A percentile compares a stretch with the other conserved stretches of the same genome.
These are phyloP conservation scores for Sphyrna mokarran DNA, from an alignment of 2,113 vertebrate genomes.

Conservation along the genomic window DNA sequence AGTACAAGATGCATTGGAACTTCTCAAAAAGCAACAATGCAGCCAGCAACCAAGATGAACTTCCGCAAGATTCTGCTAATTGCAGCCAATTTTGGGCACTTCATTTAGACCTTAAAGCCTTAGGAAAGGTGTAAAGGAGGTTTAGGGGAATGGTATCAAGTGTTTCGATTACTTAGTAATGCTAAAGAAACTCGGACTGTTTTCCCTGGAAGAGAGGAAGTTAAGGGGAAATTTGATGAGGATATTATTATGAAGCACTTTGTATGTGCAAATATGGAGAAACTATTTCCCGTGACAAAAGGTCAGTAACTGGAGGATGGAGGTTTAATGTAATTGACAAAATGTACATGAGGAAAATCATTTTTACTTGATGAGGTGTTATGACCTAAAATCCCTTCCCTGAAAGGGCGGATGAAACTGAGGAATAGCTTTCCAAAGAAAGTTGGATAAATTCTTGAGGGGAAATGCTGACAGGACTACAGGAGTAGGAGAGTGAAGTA, in stretches of 20 bases:
- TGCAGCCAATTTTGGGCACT: not conserved
- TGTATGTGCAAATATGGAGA: not conserved
- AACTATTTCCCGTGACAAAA: not conserved
- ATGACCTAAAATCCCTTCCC: not conserved
- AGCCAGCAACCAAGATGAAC: too few species aligned
- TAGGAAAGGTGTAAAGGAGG: not conserved
- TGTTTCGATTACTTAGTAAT: not conserved
- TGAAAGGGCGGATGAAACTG: too few species aligned
- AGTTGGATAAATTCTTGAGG: not conserved
- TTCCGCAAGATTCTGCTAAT: too few species aligned
- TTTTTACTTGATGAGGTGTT: not conserved
- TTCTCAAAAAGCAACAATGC: too few species aligned
- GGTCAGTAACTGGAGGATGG: not conserved
- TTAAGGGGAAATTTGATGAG: not conserved
- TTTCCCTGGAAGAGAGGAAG: not conserved
- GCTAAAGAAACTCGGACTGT: not conserved
- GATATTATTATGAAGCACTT: not conserved
- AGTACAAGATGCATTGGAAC: too few species aligned
- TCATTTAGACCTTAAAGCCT: not conserved
- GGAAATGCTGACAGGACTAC: not conserved
- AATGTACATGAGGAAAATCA: not conserved
- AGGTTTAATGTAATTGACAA: not conserved
- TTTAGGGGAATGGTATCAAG: not conserved
- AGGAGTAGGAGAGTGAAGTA: not conserved
- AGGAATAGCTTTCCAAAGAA: not conserved